Percentiles rank a stretch among this genome's conserved stretches.
Evolutionary conservation across 2,113 vertebrate species (phyloP).

Genomic region (Noctilio leporinus): DNA sequence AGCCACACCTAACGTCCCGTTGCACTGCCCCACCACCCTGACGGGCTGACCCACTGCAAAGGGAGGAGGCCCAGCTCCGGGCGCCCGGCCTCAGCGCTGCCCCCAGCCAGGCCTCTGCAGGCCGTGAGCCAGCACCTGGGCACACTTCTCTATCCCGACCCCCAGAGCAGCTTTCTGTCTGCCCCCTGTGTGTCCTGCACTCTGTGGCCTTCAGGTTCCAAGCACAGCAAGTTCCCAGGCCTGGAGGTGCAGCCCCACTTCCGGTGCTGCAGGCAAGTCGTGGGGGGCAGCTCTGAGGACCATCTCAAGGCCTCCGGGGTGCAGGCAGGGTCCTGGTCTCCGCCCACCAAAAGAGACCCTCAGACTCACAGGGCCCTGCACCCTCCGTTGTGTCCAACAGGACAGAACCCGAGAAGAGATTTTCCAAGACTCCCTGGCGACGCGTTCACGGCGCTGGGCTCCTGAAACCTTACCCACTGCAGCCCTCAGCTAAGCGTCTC

Average conservation of each 20-base stretch:
- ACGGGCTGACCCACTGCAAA: too few relatives aligned
- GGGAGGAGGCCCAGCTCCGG: background rate
- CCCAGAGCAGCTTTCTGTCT: too few relatives aligned
- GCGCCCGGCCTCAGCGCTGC: background rate
- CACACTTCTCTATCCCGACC: background rate
- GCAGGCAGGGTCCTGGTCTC: rapidly evolving
- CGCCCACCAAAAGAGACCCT: background rate
- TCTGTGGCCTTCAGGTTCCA: background rate
- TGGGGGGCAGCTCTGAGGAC: rapidly evolving
- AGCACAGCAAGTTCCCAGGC: background rate
- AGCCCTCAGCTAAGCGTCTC: background rate
- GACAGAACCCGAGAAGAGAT: rapidly evolving
- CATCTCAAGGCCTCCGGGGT: too few relatives aligned
- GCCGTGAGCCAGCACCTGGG: rapidly evolving
- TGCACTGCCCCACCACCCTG: rapidly evolving
- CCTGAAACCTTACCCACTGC: rapidly evolving
- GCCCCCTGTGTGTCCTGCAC: rapidly evolving
- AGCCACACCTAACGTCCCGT: rapidly evolving
- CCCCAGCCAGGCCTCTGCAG: background rate
- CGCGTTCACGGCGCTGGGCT: background rate
- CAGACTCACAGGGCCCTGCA: background rate
- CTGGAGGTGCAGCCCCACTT: too few relatives aligned
- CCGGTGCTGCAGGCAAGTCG: rapidly evolving
- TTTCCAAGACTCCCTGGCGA: background rate
- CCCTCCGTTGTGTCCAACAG: rapidly evolving